Conservation (phyloP, 2,113 vertebrate species). For the Pterocles orientalis region DNA sequence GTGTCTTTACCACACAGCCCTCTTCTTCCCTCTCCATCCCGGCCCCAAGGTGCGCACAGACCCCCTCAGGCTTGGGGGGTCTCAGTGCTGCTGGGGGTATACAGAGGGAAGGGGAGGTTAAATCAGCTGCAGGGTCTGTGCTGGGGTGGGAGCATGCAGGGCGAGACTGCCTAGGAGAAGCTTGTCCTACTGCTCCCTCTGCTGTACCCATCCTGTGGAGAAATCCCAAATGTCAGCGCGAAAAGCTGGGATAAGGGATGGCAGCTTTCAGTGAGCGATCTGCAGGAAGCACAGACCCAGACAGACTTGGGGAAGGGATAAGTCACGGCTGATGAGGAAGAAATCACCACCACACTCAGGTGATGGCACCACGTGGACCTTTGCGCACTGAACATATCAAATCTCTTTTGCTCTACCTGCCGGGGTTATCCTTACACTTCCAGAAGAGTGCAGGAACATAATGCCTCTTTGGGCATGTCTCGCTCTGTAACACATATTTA, state of each 20-base stretch:
- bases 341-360: background rate
- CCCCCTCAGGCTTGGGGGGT: background rate
- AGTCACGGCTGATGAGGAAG: background rate
- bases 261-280: background rate
- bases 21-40: rapidly evolving
- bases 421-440: rapidly evolving
- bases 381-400: rapidly evolving
- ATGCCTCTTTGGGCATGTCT: background rate
- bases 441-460: background rate
- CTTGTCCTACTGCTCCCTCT: constrained; percentile 69
- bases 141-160: background rate
- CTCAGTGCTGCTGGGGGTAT: rapidly evolving
- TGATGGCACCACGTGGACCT: rapidly evolving
- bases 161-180: background rate
- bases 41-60: rapidly evolving
- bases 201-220: constrained; percentile 56
- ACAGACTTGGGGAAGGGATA: background rate
- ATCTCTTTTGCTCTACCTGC: background rate
- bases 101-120: background rate
- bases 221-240: background rate
- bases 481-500: background rate
- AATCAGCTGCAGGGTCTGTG: background rate
- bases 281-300: background rate
- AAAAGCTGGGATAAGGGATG: background rate
- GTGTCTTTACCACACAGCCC: background rate